A percentile compares a stretch with the other conserved stretches of the same genome.
Evolutionary conservation across 2,797 vertebrate species (phyloP).

Genomic region (Columba guinea): DNA sequence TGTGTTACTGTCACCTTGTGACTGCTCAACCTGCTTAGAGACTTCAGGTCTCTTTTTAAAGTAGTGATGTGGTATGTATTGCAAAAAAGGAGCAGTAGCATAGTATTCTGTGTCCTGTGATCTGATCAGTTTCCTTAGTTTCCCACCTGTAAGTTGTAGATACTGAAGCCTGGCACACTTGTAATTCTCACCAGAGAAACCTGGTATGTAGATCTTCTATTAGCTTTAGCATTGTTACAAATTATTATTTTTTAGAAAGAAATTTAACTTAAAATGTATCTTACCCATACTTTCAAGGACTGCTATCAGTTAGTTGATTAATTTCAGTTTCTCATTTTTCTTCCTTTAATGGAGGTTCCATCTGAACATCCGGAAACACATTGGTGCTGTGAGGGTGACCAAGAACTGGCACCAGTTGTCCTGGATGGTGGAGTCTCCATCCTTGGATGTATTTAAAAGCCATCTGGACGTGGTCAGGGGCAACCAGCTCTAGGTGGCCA

Average conservation of each 20-base stretch:
- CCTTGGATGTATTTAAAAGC: neutral
- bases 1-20: rapidly evolving
- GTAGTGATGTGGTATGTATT: rapidly evolving
- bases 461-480: neutral
- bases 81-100: neutral
- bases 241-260: no score
- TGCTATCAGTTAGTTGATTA: rapidly evolving
- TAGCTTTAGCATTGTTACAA: neutral
- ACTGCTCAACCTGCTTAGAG: rapidly evolving
- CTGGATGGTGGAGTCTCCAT: neutral
- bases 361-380: neutral
- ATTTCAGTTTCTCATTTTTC: rapidly evolving
- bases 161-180: neutral
- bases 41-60: neutral
- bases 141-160: rapidly evolving
- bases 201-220: rapidly evolving
- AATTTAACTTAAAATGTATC: neutral
- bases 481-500: neutral
- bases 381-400: neutral
- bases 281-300: neutral
- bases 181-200: rapidly evolving
- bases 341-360: rapidly evolving
- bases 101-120: neutral
- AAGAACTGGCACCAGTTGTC: neutral
- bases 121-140: neutral